These are phyloP conservation scores for Drosophila bocqueti DNA, from an alignment of 1,140 invertebrate genomes.

Conservation along the genomic window DNA sequence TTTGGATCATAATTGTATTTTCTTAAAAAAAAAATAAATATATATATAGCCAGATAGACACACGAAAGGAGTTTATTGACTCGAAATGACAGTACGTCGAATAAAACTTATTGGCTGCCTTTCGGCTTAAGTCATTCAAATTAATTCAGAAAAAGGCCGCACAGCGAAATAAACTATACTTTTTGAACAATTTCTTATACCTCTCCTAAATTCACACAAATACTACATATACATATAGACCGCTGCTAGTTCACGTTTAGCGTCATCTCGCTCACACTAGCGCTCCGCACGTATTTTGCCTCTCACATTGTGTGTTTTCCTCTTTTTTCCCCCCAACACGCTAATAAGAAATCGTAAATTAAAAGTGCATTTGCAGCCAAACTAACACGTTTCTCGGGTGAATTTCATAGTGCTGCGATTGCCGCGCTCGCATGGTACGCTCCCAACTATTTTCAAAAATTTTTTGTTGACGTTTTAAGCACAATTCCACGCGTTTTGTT, in stretches of 20 bases:
- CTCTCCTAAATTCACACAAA: slow-evolving; percentile 56
- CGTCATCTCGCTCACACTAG: slow-evolving; percentile 68
- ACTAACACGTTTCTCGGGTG: slow-evolving; percentile 70
- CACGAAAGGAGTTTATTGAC: no score
- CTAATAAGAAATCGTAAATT: slow-evolving; percentile 71
- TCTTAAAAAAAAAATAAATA: neutral
- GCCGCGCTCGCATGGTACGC: slow-evolving; percentile 46
- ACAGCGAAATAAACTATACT: slow-evolving; percentile 39
- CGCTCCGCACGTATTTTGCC: slow-evolving; percentile 60
- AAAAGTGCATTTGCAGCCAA: slow-evolving; percentile 54
- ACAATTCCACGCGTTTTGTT: slow-evolving; percentile 51
- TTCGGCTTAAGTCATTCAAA: neutral
- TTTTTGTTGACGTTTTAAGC: slow-evolving; percentile 65
- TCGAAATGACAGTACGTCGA: slow-evolving; percentile 5
- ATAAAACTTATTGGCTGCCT: slow-evolving; percentile 17
- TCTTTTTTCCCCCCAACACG: slow-evolving; percentile 66
- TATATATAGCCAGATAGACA: neutral
- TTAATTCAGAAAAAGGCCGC: slow-evolving; percentile 29
- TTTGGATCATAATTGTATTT: neutral
- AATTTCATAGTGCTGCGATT: slow-evolving; percentile 60
- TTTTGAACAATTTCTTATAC: slow-evolving; percentile 68
- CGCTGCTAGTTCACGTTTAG: slow-evolving; percentile 72
- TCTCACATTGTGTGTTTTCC: slow-evolving; percentile 75
- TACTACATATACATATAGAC: slow-evolving; percentile 61
- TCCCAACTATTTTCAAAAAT: slow-evolving; percentile 42